Conservation (phyloP, 2,113 vertebrate genomes). For the Elephas maximus region DNA sequence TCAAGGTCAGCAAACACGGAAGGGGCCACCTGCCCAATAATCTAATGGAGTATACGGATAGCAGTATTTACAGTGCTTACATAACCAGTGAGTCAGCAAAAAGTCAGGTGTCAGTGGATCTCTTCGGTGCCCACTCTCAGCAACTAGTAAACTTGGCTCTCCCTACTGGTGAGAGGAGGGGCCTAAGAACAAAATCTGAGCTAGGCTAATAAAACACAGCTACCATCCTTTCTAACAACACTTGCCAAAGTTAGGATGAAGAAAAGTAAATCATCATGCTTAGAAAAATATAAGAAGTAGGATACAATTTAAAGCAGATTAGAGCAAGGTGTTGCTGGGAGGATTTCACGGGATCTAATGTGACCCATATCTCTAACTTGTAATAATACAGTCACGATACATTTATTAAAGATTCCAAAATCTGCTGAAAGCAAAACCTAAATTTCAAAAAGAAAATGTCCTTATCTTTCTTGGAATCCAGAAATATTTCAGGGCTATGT, state of each 20-base stretch:
- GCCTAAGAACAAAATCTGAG: conserved; percentile 44
- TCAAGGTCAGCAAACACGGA: neutral
- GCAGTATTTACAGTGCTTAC: conserved; percentile 63
- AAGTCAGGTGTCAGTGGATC: conserved; percentile 61
- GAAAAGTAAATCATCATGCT: conserved; percentile 59
- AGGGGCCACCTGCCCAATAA: neutral
- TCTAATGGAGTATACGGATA: neutral
- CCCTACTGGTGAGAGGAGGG: neutral
- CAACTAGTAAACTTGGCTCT: conserved; percentile 53
- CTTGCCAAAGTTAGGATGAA: neutral
- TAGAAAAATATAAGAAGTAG: conserved; percentile 60
- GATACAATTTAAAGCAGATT: conserved; percentile 30
- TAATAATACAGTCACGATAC: conserved; percentile 55
- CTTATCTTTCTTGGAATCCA: conserved; percentile 36
- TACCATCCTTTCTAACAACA: neutral
- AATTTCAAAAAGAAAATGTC: conserved; percentile 51
- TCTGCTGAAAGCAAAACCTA: conserved; percentile 49
- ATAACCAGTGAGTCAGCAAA: conserved; percentile 84
- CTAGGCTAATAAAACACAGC: neutral
- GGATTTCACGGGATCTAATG: conserved; percentile 36
- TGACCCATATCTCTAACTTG: conserved; percentile 51
- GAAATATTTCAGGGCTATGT: conserved; percentile 53
- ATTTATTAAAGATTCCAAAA: conserved; percentile 42
- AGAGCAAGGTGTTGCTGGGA: conserved; percentile 27
- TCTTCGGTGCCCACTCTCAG: conserved; percentile 53